Percentiles rank a stretch among this genome's conserved stretches.
phyloP scores from a whole-genome alignment of 2,797 vertebrate genomes.

The Threskiornis aethiopicus region DNA sequence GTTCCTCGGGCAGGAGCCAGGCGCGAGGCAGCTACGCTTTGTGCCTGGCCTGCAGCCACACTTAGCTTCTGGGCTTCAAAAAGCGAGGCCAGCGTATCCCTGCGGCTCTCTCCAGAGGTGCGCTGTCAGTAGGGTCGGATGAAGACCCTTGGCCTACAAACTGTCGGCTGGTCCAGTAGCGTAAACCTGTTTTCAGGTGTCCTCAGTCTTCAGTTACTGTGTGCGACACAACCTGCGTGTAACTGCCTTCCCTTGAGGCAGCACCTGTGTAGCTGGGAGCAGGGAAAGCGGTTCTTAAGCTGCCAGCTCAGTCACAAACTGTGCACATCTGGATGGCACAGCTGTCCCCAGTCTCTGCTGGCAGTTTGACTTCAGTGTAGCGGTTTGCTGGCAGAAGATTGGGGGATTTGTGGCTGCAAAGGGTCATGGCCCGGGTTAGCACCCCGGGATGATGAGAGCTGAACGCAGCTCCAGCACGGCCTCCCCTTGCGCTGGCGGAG shows the following conservation, averaged over 20 bases:
- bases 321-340: rapidly evolving
- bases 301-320: rapidly evolving
- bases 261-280: not conserved
- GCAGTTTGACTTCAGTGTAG: not conserved
- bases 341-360: not conserved
- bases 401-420: not conserved
- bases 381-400: not conserved
- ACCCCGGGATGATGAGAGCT: not conserved
- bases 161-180: not conserved
- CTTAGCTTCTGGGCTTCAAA: not conserved
- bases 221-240: rapidly evolving
- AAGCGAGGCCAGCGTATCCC: rapidly evolving
- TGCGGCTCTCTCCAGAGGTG: rapidly evolving
- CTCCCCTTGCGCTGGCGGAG: not conserved
- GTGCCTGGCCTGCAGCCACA: too few species aligned
- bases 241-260: not conserved
- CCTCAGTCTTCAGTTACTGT: not conserved
- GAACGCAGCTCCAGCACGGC: rapidly evolving
- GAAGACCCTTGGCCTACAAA: not conserved
- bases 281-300: rapidly evolving
- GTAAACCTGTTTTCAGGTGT: not conserved
- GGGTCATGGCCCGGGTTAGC: rapidly evolving
- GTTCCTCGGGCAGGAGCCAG: too few species aligned
- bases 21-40: not conserved
- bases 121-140: rapidly evolving